Percentiles rank a stretch among this genome's conserved stretches.
These are phyloP conservation scores for Zapus hudsonius DNA, from an alignment of 2,113 vertebrate species.

Conservation along the genomic window DNA sequence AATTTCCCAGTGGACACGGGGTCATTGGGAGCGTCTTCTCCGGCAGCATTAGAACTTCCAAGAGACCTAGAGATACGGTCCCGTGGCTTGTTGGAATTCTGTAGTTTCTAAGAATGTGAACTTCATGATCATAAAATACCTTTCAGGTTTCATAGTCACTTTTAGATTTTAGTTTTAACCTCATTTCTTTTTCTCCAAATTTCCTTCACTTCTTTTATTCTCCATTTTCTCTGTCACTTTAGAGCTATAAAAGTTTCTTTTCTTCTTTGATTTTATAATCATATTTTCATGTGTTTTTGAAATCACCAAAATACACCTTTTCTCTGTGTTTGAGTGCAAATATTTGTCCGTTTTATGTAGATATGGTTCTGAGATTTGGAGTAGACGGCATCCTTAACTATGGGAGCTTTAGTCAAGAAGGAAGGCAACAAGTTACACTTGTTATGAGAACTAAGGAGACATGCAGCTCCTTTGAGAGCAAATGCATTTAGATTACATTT, in stretches of 20 bases:
- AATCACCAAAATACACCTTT: background rate
- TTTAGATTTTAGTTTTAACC: background rate
- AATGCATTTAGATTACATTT: background rate
- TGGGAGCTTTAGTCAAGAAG: background rate
- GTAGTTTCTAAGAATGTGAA: background rate
- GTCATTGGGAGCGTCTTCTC: background rate
- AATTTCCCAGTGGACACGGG: background rate
- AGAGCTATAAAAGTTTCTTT: background rate
- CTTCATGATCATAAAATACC: background rate
- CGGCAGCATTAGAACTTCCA: background rate
- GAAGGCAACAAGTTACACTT: background rate
- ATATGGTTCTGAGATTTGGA: background rate
- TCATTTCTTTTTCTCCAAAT: background rate
- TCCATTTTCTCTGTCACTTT: background rate
- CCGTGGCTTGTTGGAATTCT: background rate
- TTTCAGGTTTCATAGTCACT: background rate
- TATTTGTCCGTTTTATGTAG: background rate
- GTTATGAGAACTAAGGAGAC: background rate
- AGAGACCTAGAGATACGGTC: background rate
- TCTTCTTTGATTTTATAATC: background rate
- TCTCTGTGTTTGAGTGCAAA: background rate
- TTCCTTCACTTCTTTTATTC: background rate
- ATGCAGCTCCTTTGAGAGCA: background rate
- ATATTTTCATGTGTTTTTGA: background rate
- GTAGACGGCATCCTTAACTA: background rate